Evolutionary conservation across 2,888 invertebrate species (phyloP).

Genomic region (Coelinius sp.): DNA sequence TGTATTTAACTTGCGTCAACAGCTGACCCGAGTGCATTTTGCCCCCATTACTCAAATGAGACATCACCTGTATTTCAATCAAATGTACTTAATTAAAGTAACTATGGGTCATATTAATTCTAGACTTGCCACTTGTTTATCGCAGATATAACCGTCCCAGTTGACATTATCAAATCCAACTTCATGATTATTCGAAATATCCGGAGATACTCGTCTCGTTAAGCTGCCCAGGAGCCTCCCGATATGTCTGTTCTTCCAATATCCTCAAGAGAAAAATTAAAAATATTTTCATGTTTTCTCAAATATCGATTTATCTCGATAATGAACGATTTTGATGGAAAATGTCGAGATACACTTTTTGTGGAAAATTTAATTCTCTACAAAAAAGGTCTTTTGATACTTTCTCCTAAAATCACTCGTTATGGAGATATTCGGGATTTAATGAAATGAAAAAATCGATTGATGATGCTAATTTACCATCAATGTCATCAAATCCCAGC

Average conservation of each 20-base stretch:
- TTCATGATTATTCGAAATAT: constrained; percentile 60
- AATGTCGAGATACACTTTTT: no score
- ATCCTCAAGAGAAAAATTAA: constrained; percentile 59
- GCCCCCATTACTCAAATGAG: constrained; percentile 71
- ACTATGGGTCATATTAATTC: not conserved
- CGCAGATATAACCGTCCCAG: constrained; percentile 58
- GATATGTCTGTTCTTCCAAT: constrained; percentile 71
- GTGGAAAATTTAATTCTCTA: no score
- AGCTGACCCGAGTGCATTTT: constrained; percentile 75
- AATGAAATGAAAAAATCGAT: no score
- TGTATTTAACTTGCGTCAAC: constrained; percentile 72
- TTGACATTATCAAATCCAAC: constrained; percentile 73
- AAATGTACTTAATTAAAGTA: not conserved
- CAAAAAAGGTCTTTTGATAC: no score
- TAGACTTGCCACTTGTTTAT: constrained; percentile 56
- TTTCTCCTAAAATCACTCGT: no score
- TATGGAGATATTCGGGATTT: no score
- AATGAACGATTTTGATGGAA: no score
- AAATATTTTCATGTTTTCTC: not conserved
- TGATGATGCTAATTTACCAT: constrained; percentile 65
- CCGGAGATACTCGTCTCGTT: constrained; percentile 71
- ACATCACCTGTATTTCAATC: constrained; percentile 63
- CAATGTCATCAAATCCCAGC: constrained; percentile 73
- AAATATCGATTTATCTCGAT: not conserved
- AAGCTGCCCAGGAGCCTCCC: constrained; percentile 74